Evolutionary conservation across 2,888 invertebrate species (phyloP).

Genomic region (Syritta pipiens): DNA sequence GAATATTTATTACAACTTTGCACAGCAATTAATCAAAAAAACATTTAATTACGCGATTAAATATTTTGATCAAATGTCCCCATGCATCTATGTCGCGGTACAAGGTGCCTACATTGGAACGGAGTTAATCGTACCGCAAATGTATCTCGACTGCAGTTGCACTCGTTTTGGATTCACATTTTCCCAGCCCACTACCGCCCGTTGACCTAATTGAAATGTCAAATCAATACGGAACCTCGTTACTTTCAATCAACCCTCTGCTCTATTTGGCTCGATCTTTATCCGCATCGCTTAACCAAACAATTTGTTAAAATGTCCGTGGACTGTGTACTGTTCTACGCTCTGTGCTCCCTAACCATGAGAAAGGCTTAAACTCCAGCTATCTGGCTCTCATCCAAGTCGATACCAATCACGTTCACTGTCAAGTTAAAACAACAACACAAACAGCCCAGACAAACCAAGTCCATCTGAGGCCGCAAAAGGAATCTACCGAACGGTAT

Average conservation of each 20-base stretch:
- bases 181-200: too few species aligned
- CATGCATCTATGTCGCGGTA: too few species aligned
- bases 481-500: constrained; percentile 63
- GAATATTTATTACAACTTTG: constrained; percentile 41
- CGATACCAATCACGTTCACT: constrained; percentile 55
- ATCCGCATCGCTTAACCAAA: constrained; percentile 59
- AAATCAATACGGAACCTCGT: constrained; percentile 16
- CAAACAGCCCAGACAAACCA: background rate
- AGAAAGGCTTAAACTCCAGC: constrained; percentile 64
- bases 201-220: constrained; percentile 57
- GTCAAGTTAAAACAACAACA: constrained; percentile 28
- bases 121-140: too few species aligned
- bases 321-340: background rate
- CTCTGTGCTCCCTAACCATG: constrained; percentile 43
- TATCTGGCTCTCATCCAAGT: constrained; percentile 52
- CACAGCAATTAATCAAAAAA: constrained; percentile 28
- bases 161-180: too few species aligned
- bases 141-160: too few species aligned
- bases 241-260: constrained; percentile 21
- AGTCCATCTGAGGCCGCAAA: constrained; percentile 26
- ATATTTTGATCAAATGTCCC: constrained; percentile 46
- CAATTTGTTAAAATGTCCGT: constrained; percentile 63
- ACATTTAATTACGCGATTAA: constrained; percentile 33
- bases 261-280: constrained; percentile 41
- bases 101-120: too few species aligned